Percentiles rank a stretch among this genome's conserved stretches.
phyloP scores from a whole-genome alignment of 2,797 vertebrate species.

The Hydrolagus colliei region DNA sequence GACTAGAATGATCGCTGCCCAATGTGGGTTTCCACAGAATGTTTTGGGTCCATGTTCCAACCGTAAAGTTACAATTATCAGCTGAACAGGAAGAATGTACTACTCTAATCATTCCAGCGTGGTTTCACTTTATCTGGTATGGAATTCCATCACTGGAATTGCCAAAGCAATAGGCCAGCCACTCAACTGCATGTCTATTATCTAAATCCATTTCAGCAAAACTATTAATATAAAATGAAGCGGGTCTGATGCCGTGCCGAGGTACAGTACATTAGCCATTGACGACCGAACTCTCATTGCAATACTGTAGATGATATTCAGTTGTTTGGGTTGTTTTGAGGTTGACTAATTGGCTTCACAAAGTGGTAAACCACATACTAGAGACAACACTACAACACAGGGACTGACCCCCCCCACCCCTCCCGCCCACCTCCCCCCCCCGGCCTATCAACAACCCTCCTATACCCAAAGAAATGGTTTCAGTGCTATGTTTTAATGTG shows the following conservation, averaged over 20 bases:
- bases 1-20: no score
- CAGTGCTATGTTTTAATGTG: neutral
- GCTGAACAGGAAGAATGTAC: neutral
- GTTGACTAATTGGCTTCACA: neutral
- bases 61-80: neutral
- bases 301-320: neutral
- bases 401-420: neutral
- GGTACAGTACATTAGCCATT: neutral
- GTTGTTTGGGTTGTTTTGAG: neutral
- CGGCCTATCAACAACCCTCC: neutral
- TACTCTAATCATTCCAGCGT: neutral
- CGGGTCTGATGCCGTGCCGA: neutral
- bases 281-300: neutral
- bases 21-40: neutral
- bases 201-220: neutral
- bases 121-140: neutral
- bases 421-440: no score
- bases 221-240: neutral
- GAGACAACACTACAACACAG: neutral
- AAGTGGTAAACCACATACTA: neutral
- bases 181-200: neutral
- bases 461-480: slow-evolving; percentile 16
- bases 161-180: neutral
- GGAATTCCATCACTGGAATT: neutral
- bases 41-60: neutral